Evolutionary conservation across 2,113 vertebrate species (phyloP).

Genomic region (Oncorhynchus nerka): DNA sequence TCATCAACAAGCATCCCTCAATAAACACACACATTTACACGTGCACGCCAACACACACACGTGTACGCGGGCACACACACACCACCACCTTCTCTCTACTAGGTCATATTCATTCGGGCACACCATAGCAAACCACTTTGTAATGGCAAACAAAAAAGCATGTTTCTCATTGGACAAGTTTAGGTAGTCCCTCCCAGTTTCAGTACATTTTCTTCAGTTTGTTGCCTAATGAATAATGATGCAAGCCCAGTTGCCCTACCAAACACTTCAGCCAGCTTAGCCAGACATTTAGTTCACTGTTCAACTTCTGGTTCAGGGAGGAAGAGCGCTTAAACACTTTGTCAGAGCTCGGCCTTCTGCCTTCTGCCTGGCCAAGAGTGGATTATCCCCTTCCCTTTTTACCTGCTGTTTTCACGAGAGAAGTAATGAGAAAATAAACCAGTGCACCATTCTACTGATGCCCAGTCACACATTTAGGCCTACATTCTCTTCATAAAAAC

Average conservation of each 20-base stretch:
- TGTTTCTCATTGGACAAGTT: too few species aligned
- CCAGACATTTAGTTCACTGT: conserved; percentile 55
- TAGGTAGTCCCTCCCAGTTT: too few species aligned
- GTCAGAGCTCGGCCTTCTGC: conserved; percentile 9
- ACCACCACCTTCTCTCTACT: neutral
- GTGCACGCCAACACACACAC: neutral
- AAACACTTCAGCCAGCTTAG: neutral
- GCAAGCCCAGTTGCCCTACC: too few species aligned
- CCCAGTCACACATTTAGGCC: conserved; percentile 40
- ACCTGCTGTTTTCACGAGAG: conserved; percentile 57
- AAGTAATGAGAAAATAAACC: conserved; percentile 58
- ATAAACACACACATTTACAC: conserved; percentile 8
- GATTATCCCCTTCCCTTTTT: conserved; percentile 28
- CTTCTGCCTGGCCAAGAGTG: conserved; percentile 23
- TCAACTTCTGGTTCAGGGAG: conserved; percentile 21
- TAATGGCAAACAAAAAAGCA: too few species aligned
- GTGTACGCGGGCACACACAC: neutral
- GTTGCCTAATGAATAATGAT: too few species aligned
- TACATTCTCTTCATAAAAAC: conserved; percentile 35
- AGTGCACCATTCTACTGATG: conserved; percentile 27
- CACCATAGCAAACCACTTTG: too few species aligned
- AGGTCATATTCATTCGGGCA: too few species aligned
- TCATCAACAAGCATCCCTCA: too few species aligned
- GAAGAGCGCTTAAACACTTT: conserved; percentile 35
- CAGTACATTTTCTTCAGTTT: too few species aligned